These are phyloP conservation scores for Camponotus pennsylvanicus DNA, from an alignment of 1,140 invertebrate genomes.

Conservation along the genomic window DNA sequence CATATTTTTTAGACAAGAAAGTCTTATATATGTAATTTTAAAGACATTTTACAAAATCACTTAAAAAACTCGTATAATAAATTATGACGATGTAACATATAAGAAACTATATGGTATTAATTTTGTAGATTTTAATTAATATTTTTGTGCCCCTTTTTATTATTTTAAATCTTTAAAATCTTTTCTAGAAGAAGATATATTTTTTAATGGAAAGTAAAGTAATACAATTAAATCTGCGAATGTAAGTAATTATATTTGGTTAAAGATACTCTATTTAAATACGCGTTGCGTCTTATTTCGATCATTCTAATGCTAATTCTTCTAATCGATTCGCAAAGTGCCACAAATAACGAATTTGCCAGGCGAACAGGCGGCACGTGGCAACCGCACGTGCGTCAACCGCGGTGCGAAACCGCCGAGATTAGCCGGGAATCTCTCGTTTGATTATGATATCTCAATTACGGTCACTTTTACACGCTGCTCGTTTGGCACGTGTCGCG, in stretches of 20 bases:
- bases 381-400: conserved; percentile 9
- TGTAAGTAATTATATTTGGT: neutral
- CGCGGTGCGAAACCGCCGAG: conserved; percentile 62
- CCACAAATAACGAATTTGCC: conserved; percentile 47
- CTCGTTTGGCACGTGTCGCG: conserved; percentile 64
- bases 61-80: neutral
- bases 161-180: neutral
- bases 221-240: neutral
- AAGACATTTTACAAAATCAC: neutral
- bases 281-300: neutral
- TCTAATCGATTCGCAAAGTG: conserved; percentile 27
- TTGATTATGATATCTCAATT: conserved; percentile 81
- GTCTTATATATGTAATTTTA: neutral
- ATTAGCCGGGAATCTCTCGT: conserved; percentile 69
- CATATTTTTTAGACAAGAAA: neutral
- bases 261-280: neutral
- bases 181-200: neutral
- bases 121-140: neutral
- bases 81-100: neutral
- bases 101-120: neutral
- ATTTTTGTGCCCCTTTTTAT: neutral
- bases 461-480: conserved; percentile 65
- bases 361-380: conserved; percentile 24
- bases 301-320: conserved; percentile 23
- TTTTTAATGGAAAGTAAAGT: neutral